Percentiles rank a stretch among this genome's conserved stretches.
Evolutionary conservation across 2,113 vertebrate genomes (phyloP).

Genomic region (Hypanus sabinus): DNA sequence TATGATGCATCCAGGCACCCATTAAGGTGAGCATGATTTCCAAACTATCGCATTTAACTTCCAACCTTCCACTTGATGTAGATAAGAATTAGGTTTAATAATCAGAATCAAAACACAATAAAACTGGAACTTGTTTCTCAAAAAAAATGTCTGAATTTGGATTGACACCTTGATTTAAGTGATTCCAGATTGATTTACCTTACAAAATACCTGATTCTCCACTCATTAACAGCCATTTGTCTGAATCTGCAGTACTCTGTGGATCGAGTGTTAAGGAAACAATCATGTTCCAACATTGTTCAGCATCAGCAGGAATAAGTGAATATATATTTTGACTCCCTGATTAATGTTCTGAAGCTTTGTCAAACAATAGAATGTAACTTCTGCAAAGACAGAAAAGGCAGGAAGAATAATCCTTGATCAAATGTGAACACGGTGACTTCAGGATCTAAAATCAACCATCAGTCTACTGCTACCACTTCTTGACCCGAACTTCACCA

Average conservation of each 20-base stretch:
- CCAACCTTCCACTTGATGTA: not conserved
- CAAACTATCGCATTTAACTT: not conserved
- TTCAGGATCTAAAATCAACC: not conserved
- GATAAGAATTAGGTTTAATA: not conserved
- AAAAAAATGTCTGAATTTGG: not conserved
- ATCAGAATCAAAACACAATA: not conserved
- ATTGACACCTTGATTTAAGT: not conserved
- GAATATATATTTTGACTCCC: not conserved
- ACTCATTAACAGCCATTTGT: not conserved
- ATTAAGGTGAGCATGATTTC: not conserved
- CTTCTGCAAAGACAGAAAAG: not conserved
- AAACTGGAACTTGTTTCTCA: not conserved
- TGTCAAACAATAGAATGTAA: not conserved
- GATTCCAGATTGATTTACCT: not conserved
- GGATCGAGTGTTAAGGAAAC: not conserved
- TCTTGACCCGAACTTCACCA: not conserved
- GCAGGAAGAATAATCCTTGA: not conserved
- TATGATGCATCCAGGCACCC: not conserved
- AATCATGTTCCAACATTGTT: not conserved
- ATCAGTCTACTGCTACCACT: not conserved
- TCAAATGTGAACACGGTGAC: not conserved
- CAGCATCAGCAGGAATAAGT: too few relatives aligned
- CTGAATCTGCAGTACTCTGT: not conserved
- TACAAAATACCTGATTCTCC: not conserved
- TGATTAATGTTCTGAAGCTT: not conserved